These are phyloP conservation scores for Chroicocephalus ridibundus DNA, from an alignment of 2,113 vertebrate genomes.

Conservation along the genomic window DNA sequence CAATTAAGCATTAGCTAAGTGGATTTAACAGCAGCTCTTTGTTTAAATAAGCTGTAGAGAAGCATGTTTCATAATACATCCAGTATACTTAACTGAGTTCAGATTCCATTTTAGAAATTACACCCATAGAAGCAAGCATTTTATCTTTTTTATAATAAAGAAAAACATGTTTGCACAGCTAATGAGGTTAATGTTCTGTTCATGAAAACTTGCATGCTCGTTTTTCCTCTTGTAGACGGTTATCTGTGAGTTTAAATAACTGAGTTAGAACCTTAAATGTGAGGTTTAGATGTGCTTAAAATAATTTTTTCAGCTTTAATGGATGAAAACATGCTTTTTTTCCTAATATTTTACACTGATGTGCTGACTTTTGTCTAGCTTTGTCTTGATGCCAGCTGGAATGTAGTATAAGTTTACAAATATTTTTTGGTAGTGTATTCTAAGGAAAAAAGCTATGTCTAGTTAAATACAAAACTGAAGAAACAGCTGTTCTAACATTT, in stretches of 20 bases:
- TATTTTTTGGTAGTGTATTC: not conserved
- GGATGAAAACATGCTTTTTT: not conserved
- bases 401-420: not conserved
- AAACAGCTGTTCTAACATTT: not conserved
- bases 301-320: not conserved
- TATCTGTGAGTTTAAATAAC: not conserved
- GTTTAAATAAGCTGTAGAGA: conserved; percentile 58
- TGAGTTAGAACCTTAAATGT: not conserved
- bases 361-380: not conserved
- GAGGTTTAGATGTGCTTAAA: not conserved
- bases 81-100: conserved; percentile 22
- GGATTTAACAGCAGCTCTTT: conserved; percentile 43
- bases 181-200: conserved; percentile 51
- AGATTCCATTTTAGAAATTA: conserved; percentile 53
- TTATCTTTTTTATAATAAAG: conserved; percentile 1
- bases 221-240: not conserved
- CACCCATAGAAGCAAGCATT: not conserved
- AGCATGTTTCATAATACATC: conserved; percentile 38
- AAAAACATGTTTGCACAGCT: conserved; percentile 54
- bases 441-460: not conserved
- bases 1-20: conserved; percentile 61
- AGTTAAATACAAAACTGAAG: not conserved
- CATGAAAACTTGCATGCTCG: not conserved
- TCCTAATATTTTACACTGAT: not conserved
- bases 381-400: not conserved